Evolutionary conservation across 1,140 invertebrate genomes (phyloP), one percentile per base, ranked within the genome.

Genomic region (Hycleus cichorii): DNA sequence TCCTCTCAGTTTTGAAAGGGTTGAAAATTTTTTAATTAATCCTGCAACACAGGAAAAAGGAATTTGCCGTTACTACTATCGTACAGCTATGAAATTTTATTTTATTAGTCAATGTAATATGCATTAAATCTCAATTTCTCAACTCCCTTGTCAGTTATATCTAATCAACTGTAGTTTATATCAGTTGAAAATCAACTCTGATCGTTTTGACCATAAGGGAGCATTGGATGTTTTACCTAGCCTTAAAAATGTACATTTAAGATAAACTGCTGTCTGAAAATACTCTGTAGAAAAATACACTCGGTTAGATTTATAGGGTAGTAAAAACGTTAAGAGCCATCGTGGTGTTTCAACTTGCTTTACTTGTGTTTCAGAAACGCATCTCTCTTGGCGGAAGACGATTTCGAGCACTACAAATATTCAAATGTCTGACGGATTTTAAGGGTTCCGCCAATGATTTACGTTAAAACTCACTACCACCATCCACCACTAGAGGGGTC

Each of bases 261-360:
- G 48, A 47, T 47, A 12, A 47, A 47, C 11, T 47, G 18, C 32
- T 7, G 18, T 25, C 18, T 47, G 10, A 47, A 47, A 47, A 47
- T 27, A 47, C 46, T 12, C 24, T 47, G 46, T 47, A 47, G 46
- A 47, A 47, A 47, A 49, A 64, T 66, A 64, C 57, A 63, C 56
- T 63, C 39, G 48, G 9, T 32, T 49, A 57, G 55, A 68, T 68
- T 68, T 68, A 68, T 64, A 56, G 51, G 54, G 64, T 59, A 57
- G 66, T 68, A 66, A 68, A 68, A 68, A 67, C 61, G 65, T 60
- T 62, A 59, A 58, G 63, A 58, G 57, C 58, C 49, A 48, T 62
- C 47, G 46, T 39, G 64, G 55, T 50, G 49, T 24, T 64, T 61
- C 62, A 59, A 45, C 39, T 57, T 57, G 42, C 57, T 51, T 54